A percentile compares a stretch with the other conserved stretches of the same genome.
These are phyloP conservation scores for Cyprinodon tularosa DNA, from an alignment of 2,113 vertebrate species.

Conservation along the genomic window DNA sequence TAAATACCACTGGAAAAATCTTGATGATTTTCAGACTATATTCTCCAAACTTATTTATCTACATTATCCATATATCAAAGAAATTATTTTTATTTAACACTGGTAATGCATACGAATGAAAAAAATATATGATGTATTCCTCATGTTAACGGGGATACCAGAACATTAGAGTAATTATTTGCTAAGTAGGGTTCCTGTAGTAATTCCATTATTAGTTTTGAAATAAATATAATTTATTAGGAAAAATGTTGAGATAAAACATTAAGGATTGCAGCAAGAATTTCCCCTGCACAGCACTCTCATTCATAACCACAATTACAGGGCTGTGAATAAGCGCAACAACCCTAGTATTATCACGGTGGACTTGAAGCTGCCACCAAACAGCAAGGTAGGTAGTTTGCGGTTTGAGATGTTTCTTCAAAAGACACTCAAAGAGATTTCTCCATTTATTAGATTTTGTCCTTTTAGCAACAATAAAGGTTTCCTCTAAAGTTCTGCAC, in stretches of 20 bases:
- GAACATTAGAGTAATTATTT: neutral
- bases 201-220: neutral
- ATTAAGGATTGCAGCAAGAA: neutral
- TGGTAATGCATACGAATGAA: neutral
- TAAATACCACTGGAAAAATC: neutral
- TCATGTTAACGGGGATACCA: neutral
- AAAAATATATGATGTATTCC: neutral
- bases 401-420: neutral
- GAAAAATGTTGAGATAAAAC: neutral
- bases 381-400: neutral
- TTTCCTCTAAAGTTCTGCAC: neutral
- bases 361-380: conserved; percentile 1
- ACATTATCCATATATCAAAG: neutral
- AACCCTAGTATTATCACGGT: neutral
- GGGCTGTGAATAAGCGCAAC: neutral
- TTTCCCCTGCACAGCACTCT: neutral
- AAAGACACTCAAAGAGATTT: conserved; percentile 5
- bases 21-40: neutral
- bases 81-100: neutral
- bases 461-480: neutral
- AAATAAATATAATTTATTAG: neutral
- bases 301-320: conserved; percentile 20
- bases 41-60: neutral
- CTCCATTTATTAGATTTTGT: neutral
- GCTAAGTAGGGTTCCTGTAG: neutral